These are phyloP conservation scores for Apeira syringaria DNA, from an alignment of 2,888 invertebrate species.

Conservation along the genomic window DNA sequence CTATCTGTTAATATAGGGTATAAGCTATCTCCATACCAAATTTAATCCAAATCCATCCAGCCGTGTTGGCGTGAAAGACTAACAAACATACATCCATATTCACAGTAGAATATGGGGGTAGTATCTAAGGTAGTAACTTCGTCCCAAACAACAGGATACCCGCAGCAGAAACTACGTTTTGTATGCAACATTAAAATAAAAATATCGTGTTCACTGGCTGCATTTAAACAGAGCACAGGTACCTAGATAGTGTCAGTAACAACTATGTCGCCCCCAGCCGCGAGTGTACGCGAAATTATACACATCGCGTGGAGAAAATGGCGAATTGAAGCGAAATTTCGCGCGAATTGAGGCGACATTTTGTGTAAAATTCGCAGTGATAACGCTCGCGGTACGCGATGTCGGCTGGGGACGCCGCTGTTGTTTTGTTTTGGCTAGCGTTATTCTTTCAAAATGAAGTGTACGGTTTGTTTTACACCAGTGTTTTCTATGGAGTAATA, in stretches of 20 bases:
- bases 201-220: conserved; percentile 49
- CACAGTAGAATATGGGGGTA: no score
- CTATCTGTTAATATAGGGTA: no score
- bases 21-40: no score
- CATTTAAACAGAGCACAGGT: conserved; percentile 56
- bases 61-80: no score
- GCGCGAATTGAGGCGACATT: no score
- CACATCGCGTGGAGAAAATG: conserved; percentile 42
- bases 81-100: no score
- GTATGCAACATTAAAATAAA: conserved; percentile 33
- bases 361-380: conserved; percentile 38
- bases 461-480: conserved; percentile 34
- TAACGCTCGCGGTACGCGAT: conserved; percentile 45
- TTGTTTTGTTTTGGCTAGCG: conserved; percentile 37
- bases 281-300: conserved; percentile 53
- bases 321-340: conserved; percentile 39
- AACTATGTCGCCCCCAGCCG: conserved; percentile 50
- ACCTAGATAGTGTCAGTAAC: conserved; percentile 67
- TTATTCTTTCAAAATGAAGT: conserved; percentile 54
- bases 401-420: conserved; percentile 41
- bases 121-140: no score
- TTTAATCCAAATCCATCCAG: no score
- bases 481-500: no score
- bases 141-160: no score
- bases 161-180: no score